phyloP scores from a whole-genome alignment of 2,113 vertebrate genomes.

The Myodes glareolus region DNA sequence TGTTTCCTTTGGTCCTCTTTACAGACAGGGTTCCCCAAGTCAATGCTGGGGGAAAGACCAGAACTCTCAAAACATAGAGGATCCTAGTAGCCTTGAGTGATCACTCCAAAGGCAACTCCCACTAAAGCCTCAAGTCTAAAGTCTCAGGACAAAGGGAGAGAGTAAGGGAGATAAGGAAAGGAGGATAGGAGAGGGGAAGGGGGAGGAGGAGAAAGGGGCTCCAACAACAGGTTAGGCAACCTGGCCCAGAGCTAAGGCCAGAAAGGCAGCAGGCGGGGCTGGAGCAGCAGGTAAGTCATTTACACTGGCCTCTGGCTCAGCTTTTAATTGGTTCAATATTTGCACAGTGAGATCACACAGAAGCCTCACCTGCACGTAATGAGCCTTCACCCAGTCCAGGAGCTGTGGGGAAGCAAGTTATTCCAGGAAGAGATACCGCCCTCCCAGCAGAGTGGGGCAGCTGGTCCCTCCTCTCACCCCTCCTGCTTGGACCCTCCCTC shows the following conservation, averaged over 20 bases:
- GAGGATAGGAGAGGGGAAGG: too few relatives aligned
- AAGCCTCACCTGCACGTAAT: constrained; percentile 43
- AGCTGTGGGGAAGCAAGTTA: background rate
- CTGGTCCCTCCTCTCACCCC: background rate
- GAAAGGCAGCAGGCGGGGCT: background rate
- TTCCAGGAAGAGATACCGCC: background rate
- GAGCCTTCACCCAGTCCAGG: constrained; percentile 36
- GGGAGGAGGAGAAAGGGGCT: too few relatives aligned
- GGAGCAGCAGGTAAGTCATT: background rate
- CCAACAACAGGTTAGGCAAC: background rate
- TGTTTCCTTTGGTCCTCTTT: background rate
- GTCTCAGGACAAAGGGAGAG: background rate
- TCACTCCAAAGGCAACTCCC: background rate
- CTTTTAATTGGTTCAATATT: constrained; percentile 55
- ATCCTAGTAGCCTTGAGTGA: background rate
- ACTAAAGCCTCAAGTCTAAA: background rate
- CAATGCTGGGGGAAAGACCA: background rate
- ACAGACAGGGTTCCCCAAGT: background rate
- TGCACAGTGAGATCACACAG: constrained; percentile 57
- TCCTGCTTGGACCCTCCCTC: background rate
- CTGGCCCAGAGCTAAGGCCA: background rate
- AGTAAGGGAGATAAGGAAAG: fast-evolving
- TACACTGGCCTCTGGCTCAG: background rate
- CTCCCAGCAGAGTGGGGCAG: background rate
- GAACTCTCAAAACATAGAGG: background rate